Base-by-base conservation (phyloP, 2,113 vertebrate genomes). In the Globicephala melas region DNA sequence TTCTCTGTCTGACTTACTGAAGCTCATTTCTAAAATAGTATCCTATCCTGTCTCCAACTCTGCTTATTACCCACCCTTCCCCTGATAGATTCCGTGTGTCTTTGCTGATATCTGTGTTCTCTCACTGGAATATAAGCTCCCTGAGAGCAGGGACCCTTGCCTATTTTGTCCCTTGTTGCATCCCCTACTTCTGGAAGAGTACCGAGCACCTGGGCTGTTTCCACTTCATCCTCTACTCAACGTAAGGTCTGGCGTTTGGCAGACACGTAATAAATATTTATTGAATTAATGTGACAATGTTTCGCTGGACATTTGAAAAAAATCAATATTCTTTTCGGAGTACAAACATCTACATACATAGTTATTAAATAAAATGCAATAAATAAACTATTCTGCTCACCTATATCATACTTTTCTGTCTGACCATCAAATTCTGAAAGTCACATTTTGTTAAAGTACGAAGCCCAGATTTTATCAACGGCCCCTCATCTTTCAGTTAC, bases 351-450 rank as follows among this genome's bases (percentile, higher is more conserved):
- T 28, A 26, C 25, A 12, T 44, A 26, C 8, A 31, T 12, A 87
- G 68, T 60, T 33, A 67, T 67, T 68, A 74, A 70, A 62, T 89
- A 41, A 62, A 81, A 85, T 36, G 9, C n/a, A 67, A 73, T 38
- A 85, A 77, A 85, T 38, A 85, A 77, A 85, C 26, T 12, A 23
- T 73, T 33, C 20, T 8, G 70, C 8, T 44, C 6, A 13, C 53
- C n/a, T 65, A 31, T 11, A 58, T 38, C 4, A 71, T 68, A 14
- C 12, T 94, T 79, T 65, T 77, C 14, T 60, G 8, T 58, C 76
- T 82, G 23, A 91, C n/a, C 55, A 23, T 65, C 80, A 90, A 31
- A 88, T 91, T 87, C 36, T 91, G 8, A 83, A 94, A 91, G n/a
- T 71, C 31, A 28, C 14, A 58, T 38, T 87, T 87, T 82, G 8